Evolutionary conservation across 2,888 invertebrate genomes (phyloP), one percentile per base, ranked within the genome.

Genomic region (Herminia tarsipennalis): DNA sequence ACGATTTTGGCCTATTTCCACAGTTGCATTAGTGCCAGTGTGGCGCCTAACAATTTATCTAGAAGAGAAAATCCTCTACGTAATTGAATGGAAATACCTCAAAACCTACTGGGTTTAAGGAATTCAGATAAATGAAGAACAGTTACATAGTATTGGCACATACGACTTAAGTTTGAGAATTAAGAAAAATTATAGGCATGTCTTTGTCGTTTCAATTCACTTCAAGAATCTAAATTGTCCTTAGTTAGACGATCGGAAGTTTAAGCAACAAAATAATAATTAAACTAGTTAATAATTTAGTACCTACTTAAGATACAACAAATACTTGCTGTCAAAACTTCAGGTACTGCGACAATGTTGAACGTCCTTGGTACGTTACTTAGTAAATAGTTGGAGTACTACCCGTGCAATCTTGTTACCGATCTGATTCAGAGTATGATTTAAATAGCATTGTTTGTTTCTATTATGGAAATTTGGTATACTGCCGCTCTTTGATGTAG

Each of bases 401-500:
- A 32, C 8, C 10, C 6, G 20, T n/a, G n/a, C n/a, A n/a, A 59
- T 60, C 64, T 46, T 39, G 60, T 50, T 48, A 54, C 38, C 41
- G 51, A 61, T 61, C 57, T 37, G 28, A 61, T 42, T 46, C 52
- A 4, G 40, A 44, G 43, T 59, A 54, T 48, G 46, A 64, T 63
- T 60, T 54, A n/a, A 63, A 64, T 64, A 56, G 42, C 42, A 44
- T 35, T 63, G 64, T 64, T 63, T 63, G 62, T 63, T 63, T 63
- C 45, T 50, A 64, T 63, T 50, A 40, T 17, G 37, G 13, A 12
- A n/a, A 3, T 8, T 32, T 12, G 5, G 8, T 2, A 17, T 10
- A 6, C 5, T n/a, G n/a, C 14, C 10, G 24, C n/a, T 10, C 5
- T 14, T 14, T 9, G 6, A 0, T 1, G 12, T 25, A 18, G 12